Base-by-base conservation (phyloP, 2,888 invertebrate genomes). In the Lithophane ornitopus region DNA sequence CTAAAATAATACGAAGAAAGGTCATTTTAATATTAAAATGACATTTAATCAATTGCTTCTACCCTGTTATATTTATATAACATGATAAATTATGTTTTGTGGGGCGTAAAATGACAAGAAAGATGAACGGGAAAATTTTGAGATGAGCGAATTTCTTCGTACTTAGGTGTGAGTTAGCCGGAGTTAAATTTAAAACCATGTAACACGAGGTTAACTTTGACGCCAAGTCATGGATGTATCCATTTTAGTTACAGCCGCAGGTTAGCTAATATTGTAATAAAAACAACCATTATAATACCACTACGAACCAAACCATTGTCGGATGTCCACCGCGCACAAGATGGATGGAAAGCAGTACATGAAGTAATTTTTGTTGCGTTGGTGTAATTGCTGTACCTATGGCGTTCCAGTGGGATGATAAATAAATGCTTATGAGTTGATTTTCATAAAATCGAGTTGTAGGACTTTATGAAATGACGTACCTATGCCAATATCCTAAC, bases 1-100 rank as follows among this genome's bases (percentile, higher is more conserved):
- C 56, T 52, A 58, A 82, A 63, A 70, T 81, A 70, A 80, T 14
- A 58, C 14, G 0, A 41, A 68, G 22, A 46, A 71, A 81, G 75
- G 75, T 75, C 68, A 54, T 68, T 63, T 54, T 62, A 58, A 61
- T 28, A 79, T 69, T 58, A 46, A 39, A 56, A 73, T 80, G 22
- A 46, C 66, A 78, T 84, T 84, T 70, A n/a, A 28, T 59, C 0
- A 66, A 56, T 26, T 52, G 6, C 41, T 2, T 34, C 39, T 14
- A 49, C 2, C 49, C 9, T 22, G 39, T 66, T 81, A 44, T 44
- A 46, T 74, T 74, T 39, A 63, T 16, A 2, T 26, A 73, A n/a
- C 41, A 63, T 66, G 22, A 56, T 52, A 0, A 41, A 80, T 68
- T 41, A 34, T 44, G 54, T 61, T 54, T 28, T 56, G 41, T 34